A percentile compares a stretch with the other conserved stretches of the same genome.
Conservation (phyloP, 1,140 invertebrate species). For the Micrasema longulum region DNA sequence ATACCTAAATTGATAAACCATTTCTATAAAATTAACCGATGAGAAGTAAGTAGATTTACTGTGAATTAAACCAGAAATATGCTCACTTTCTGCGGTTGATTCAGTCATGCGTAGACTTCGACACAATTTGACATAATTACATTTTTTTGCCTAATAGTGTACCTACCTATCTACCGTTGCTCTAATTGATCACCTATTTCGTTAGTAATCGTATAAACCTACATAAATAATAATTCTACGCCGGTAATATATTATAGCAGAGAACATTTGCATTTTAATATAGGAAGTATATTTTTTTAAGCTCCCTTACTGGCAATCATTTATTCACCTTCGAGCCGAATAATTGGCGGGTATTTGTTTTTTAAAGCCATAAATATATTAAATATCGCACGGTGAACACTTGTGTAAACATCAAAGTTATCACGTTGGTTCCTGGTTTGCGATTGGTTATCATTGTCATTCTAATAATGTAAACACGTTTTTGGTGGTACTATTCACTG, state of each 20-base stretch:
- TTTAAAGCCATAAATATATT: no score
- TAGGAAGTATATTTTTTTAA: not conserved
- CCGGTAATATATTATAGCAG: not conserved
- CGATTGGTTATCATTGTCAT: no score
- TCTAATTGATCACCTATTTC: not conserved
- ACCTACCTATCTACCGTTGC: not conserved
- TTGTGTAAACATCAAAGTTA: no score
- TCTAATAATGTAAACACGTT: no score
- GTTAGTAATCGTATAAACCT: not conserved
- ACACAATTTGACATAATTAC: conserved; percentile 11
- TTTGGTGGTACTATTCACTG: no score
- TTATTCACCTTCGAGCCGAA: not conserved
- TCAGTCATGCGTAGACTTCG: conserved; percentile 19
- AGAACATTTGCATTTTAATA: not conserved
- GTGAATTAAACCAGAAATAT: conserved; percentile 20
- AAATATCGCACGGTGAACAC: no score
- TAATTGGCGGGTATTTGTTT: no score
- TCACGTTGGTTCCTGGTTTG: no score
- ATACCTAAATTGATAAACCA: no score
- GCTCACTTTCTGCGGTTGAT: conserved; percentile 22
- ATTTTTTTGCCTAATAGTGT: not conserved
- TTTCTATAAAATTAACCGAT: not conserved
- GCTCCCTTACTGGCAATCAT: not conserved
- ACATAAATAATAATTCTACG: not conserved
- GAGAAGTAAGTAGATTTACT: not conserved